A percentile compares a stretch with the other conserved stretches of the same genome.
Evolutionary conservation across 2,113 vertebrate species (phyloP).

Genomic region (Danionella cerebrum): DNA sequence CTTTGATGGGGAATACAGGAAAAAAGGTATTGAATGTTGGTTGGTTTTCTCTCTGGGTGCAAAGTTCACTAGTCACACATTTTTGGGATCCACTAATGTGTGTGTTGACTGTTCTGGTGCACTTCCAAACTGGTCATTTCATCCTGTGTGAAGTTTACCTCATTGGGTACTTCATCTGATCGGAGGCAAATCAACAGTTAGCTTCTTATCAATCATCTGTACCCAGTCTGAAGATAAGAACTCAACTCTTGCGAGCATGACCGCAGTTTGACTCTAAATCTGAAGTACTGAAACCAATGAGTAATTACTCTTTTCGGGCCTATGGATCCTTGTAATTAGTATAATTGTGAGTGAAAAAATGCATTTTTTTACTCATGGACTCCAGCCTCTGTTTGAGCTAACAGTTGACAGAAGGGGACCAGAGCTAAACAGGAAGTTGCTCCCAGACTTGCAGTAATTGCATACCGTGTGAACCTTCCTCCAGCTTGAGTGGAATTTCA

Average conservation of each 20-base stretch:
- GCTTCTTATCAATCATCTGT: slow-evolving; percentile 35
- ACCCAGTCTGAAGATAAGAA: slow-evolving; percentile 23
- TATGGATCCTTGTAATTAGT: background rate
- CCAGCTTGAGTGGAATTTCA: background rate
- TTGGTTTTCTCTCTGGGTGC: too few relatives aligned
- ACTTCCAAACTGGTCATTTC: too few relatives aligned
- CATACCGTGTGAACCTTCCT: background rate
- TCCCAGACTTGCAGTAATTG: background rate
- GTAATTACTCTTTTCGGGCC: background rate
- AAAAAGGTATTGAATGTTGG: too few relatives aligned
- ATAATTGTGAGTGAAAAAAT: slow-evolving; percentile 21
- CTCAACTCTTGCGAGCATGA: background rate
- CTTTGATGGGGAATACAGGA: too few relatives aligned
- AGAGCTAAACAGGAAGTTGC: slow-evolving; percentile 3
- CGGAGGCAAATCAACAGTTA: slow-evolving; percentile 2
- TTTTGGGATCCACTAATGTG: too few relatives aligned
- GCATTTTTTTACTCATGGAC: background rate
- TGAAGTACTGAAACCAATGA: background rate
- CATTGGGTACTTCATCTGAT: slow-evolving; percentile 1
- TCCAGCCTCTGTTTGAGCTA: background rate
- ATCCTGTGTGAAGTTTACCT: too few relatives aligned
- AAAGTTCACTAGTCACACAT: too few relatives aligned
- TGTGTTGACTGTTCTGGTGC: too few relatives aligned
- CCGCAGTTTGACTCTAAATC: slow-evolving; percentile 8
- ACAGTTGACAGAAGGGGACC: background rate